These are phyloP conservation scores for Athalia rosae DNA, from an alignment of 2,888 invertebrate genomes.

Conservation along the genomic window DNA sequence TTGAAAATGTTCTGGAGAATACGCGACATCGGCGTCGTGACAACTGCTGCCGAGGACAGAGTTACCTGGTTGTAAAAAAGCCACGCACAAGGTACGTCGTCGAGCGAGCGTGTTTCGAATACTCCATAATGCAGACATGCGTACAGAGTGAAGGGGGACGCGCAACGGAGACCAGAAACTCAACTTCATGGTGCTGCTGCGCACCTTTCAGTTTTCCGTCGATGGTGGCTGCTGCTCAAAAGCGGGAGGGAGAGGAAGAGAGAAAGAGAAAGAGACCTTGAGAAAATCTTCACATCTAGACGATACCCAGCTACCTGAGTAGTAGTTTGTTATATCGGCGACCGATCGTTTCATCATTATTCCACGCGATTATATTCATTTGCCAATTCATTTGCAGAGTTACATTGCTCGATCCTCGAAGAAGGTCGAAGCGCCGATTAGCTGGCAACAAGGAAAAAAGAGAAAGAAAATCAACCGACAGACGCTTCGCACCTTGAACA, in stretches of 20 bases:
- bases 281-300: slow-evolving; percentile 69
- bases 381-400: not conserved
- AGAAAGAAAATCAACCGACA: too few species aligned
- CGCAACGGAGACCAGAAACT: not conserved
- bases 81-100: slow-evolving; percentile 29
- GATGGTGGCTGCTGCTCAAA: slow-evolving; percentile 53
- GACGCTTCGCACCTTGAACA: not conserved
- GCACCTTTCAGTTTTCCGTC: slow-evolving; percentile 72
- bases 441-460: not conserved
- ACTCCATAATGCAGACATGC: slow-evolving; percentile 12
- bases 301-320: not conserved
- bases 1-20: not conserved
- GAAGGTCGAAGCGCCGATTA: slow-evolving; percentile 31
- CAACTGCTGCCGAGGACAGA: not conserved
- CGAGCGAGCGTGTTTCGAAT: slow-evolving; percentile 28
- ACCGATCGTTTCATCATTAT: slow-evolving; percentile 30
- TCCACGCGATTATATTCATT: slow-evolving; percentile 4
- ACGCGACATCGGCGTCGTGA: slow-evolving; percentile 20
- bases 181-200: slow-evolving; percentile 40
- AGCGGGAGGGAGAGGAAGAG: too few species aligned
- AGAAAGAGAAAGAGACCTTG: slow-evolving; percentile 62
- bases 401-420: slow-evolving; percentile 3
- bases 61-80: not conserved
- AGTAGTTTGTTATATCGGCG: not conserved
- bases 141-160: slow-evolving; percentile 38